phyloP scores from a whole-genome alignment of 2,888 invertebrate genomes.

The Ormyrus nitidulus region DNA sequence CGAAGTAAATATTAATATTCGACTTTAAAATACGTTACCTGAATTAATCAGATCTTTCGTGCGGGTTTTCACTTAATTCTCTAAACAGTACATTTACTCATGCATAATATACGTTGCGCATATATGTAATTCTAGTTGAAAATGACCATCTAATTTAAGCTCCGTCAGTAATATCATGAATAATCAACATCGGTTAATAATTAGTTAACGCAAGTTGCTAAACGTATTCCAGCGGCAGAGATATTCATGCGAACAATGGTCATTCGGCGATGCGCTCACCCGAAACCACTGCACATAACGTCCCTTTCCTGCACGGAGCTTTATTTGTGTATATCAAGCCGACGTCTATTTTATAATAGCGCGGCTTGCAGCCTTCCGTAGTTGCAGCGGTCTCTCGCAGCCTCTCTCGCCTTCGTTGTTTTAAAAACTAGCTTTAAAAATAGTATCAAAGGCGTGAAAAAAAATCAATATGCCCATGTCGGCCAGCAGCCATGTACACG shows the following conservation, averaged over 20 bases:
- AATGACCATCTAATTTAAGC: too few relatives aligned
- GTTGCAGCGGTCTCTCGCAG: neutral
- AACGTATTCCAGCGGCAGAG: too few relatives aligned
- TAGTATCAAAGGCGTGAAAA: slow-evolving; percentile 50
- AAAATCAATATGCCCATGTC: slow-evolving; percentile 47
- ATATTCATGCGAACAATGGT: slow-evolving; percentile 1
- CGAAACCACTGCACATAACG: neutral
- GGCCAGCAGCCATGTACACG: slow-evolving; percentile 25
- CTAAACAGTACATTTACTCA: too few relatives aligned
- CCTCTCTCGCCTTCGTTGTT: slow-evolving; percentile 6
- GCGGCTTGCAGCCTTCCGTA: neutral
- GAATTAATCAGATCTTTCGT: too few relatives aligned
- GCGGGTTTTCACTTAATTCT: too few relatives aligned
- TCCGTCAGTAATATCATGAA: too few relatives aligned
- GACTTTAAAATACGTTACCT: too few relatives aligned
- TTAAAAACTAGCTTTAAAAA: slow-evolving; percentile 54
- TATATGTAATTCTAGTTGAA: too few relatives aligned
- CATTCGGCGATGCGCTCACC: slow-evolving; percentile 1
- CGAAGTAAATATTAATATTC: too few relatives aligned
- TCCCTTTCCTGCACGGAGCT: neutral
- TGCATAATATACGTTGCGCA: too few relatives aligned
- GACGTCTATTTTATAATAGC: slow-evolving; percentile 10
- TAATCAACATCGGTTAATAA: too few relatives aligned
- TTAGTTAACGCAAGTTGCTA: too few relatives aligned
- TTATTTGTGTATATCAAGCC: slow-evolving; percentile 10